These are phyloP conservation scores for Trichomalopsis sarcophagae DNA, from an alignment of 1,140 invertebrate genomes.

Conservation along the genomic window DNA sequence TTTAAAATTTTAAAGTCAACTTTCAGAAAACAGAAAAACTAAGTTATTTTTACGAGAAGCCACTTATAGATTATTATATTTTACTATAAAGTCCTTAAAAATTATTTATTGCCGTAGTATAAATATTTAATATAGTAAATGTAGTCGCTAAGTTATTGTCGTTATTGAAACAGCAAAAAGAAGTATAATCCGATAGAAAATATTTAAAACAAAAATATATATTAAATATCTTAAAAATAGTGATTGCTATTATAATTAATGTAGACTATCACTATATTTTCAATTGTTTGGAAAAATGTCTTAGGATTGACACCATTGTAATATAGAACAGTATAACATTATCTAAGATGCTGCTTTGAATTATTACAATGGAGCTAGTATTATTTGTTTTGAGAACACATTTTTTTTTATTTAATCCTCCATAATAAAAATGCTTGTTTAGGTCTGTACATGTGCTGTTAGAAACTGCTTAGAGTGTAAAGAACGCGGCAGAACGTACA, in stretches of 20 bases:
- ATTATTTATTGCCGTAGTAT: neutral
- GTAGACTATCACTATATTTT: slow-evolving; percentile 10
- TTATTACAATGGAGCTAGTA: neutral
- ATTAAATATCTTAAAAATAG: neutral
- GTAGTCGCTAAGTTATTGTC: neutral
- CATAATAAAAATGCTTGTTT: slow-evolving; percentile 73
- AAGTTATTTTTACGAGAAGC: neutral
- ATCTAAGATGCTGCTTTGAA: neutral
- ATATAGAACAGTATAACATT: slow-evolving; percentile 14
- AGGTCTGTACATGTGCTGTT: slow-evolving; percentile 98
- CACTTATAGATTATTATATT: neutral
- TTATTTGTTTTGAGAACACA: slow-evolving; percentile 23
- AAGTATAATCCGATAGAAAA: neutral
- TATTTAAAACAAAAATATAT: neutral
- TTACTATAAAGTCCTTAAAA: neutral
- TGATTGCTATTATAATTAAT: neutral
- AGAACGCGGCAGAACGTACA: slow-evolving; percentile 87
- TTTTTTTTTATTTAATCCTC: slow-evolving; percentile 48
- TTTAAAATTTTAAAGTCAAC: too few relatives aligned
- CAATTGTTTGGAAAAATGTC: neutral
- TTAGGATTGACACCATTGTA: neutral
- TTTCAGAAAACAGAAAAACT: neutral
- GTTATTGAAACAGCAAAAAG: neutral
- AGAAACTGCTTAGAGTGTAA: slow-evolving; percentile 98
- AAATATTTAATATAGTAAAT: neutral